Evolutionary conservation across 2,888 invertebrate genomes (phyloP).

Genomic region (Hofmannophila pseudospretella): DNA sequence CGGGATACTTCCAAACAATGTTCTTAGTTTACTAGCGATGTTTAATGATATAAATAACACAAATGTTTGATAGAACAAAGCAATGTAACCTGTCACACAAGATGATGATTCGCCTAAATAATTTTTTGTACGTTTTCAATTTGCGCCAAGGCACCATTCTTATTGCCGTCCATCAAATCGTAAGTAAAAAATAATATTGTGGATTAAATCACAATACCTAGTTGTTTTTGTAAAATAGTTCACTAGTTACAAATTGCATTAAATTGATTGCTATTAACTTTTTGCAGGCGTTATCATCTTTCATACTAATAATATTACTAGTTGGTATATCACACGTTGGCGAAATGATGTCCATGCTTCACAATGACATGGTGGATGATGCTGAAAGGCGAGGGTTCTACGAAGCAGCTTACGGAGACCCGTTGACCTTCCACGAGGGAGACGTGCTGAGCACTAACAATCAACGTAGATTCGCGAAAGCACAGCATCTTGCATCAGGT

Average conservation of each 20-base stretch:
- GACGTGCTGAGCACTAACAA: constrained; percentile 66
- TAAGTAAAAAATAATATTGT: constrained; percentile 52
- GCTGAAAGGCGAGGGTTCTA: constrained; percentile 64
- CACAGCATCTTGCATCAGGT: constrained; percentile 70
- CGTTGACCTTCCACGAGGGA: constrained; percentile 52
- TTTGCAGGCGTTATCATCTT: constrained; percentile 66
- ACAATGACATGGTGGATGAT: constrained; percentile 72
- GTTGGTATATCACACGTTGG: constrained; percentile 70
- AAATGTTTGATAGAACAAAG: constrained; percentile 66
- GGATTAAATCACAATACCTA: too few species aligned
- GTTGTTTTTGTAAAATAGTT: too few species aligned
- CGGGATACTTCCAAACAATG: constrained; percentile 47
- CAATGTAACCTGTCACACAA: constrained; percentile 62
- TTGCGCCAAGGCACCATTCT: constrained; percentile 74
- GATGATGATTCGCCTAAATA: constrained; percentile 65
- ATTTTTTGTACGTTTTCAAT: constrained; percentile 72
- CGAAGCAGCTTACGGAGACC: constrained; percentile 48
- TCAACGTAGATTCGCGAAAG: constrained; percentile 69
- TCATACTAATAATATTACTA: constrained; percentile 63
- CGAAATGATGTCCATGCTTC: constrained; percentile 67
- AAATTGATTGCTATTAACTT: too few species aligned
- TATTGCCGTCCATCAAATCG: constrained; percentile 75
- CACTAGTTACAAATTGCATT: too few species aligned
- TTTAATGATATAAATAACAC: constrained; percentile 39
- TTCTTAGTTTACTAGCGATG: constrained; percentile 40